Conservation (phyloP, 2,888 invertebrate genomes). For the Nomada goodeniana region DNA sequence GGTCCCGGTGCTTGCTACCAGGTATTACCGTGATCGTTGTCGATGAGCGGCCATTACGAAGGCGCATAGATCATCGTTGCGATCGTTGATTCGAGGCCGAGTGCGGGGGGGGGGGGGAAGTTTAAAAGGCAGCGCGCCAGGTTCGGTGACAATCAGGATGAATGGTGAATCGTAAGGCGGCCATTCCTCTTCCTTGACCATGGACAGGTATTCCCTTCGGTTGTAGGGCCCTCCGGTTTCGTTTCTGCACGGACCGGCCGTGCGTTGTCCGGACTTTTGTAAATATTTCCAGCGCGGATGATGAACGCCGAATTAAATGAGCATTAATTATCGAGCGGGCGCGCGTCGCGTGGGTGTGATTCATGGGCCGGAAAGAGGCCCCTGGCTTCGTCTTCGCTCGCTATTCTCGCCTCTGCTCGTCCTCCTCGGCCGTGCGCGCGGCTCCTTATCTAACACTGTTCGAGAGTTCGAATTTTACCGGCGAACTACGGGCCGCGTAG, state of each 20-base stretch:
- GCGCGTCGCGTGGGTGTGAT: conserved; percentile 82
- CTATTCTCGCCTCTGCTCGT: conserved; percentile 35
- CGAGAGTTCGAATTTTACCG: conserved; percentile 6
- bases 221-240: conserved; percentile 61
- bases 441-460: neutral
- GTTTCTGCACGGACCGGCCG: conserved; percentile 47
- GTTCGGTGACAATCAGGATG: conserved; percentile 79
- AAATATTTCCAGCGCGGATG: conserved; percentile 80
- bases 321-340: conserved; percentile 82
- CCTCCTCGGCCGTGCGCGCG: neutral
- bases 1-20: conserved; percentile 59
- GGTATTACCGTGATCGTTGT: conserved; percentile 57
- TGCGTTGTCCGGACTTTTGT: conserved; percentile 76
- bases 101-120: conserved; percentile 29
- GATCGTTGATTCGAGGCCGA: conserved; percentile 63
- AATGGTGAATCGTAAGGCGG: conserved; percentile 74
- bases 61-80: conserved; percentile 70
- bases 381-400: conserved; percentile 61
- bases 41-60: conserved; percentile 63
- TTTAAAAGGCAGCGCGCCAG: conserved; percentile 66
- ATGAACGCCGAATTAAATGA: conserved; percentile 83
- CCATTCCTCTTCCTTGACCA: conserved; percentile 71
- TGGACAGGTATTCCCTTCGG: conserved; percentile 66
- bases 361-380: conserved; percentile 77
- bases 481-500: conserved; percentile 21